phyloP scores from a whole-genome alignment of 2,113 vertebrate genomes.

The Pan troglodytes region NHGRI_mPanTro3-v2.1_pri NC_072398.2:58462001-58462500 shows the following conservation, averaged over 20 bases:
- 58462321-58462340: not conserved
- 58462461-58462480: not conserved
- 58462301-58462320: not conserved
- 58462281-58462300: not conserved
- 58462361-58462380: not conserved
- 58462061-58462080: not conserved
- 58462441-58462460: not conserved
- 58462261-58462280: not conserved
- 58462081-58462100: not conserved
- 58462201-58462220: not conserved
- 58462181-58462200: not conserved
- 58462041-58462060: not conserved
- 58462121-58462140: not conserved
- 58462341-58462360: not conserved
- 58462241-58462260: not conserved
- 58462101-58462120: not conserved
- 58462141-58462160: not conserved
- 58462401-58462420: not conserved
- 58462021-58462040: not conserved
- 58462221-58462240: not conserved
- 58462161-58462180: not conserved
- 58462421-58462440: not conserved
- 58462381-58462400: not conserved
- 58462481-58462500: not conserved
- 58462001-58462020: not conserved